Evolutionary conservation across 2,797 vertebrate genomes (phyloP).

Genomic region (Gambusia yucatana): DNA sequence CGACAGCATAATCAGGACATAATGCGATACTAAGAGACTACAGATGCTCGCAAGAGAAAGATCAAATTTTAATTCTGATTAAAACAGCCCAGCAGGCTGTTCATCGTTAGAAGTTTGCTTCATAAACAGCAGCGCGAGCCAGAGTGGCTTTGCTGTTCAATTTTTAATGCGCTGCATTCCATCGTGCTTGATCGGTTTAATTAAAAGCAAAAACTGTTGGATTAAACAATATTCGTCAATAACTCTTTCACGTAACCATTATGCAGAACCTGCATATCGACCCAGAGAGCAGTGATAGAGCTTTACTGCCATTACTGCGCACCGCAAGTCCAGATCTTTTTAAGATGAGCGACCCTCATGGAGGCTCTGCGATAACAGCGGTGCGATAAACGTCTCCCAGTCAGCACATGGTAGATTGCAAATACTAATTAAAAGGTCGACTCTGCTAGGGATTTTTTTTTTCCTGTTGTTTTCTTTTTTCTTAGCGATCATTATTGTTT

Average conservation of each 20-base stretch:
- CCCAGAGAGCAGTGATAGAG: conserved; percentile 11
- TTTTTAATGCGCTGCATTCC: neutral
- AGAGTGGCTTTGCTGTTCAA: neutral
- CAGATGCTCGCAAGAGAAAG: conserved; percentile 58
- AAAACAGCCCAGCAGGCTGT: conserved; percentile 27
- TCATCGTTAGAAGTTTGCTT: conserved; percentile 13
- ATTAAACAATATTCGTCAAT: conserved; percentile 9
- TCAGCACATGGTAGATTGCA: neutral
- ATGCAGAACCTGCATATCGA: neutral
- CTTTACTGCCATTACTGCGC: conserved; percentile 28
- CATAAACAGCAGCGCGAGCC: neutral
- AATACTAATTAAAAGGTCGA: conserved; percentile 1
- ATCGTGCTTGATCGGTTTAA: neutral
- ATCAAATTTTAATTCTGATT: conserved; percentile 48
- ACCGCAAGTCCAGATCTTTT: conserved; percentile 26
- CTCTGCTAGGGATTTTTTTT: neutral
- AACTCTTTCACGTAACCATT: conserved; percentile 12
- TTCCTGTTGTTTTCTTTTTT: neutral
- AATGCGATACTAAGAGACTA: conserved; percentile 59
- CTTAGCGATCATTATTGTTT: neutral
- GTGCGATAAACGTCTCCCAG: neutral
- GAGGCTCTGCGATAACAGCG: conserved; percentile 2
- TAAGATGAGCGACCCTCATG: conserved; percentile 11
- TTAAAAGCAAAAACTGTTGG: conserved; percentile 1
- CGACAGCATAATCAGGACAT: conserved; percentile 48